These are phyloP conservation scores for Lithophane leautieri DNA, from an alignment of 2,888 invertebrate species.

Conservation along the genomic window DNA sequence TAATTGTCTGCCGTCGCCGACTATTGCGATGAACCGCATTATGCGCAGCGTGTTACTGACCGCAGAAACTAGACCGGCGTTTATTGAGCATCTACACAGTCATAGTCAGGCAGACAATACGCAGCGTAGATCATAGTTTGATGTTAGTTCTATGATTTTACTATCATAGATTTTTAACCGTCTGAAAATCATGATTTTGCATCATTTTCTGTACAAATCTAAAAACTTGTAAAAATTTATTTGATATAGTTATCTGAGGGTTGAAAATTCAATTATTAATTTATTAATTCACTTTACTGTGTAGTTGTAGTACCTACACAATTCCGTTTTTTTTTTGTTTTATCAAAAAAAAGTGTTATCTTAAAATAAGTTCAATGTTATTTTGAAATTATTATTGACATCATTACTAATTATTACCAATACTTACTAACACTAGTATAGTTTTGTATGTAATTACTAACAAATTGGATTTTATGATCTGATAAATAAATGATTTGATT, in stretches of 20 bases:
- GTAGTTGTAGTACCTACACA: too few species aligned
- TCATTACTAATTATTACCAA: too few species aligned
- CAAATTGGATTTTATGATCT: too few species aligned
- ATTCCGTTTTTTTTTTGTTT: neutral
- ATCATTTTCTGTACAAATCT: neutral
- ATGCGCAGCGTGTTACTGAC: neutral
- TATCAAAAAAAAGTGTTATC: too few species aligned
- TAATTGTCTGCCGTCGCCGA: slow-evolving; percentile 11
- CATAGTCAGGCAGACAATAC: neutral
- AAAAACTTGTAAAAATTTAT: neutral
- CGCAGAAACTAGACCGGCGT: neutral
- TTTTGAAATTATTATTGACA: too few species aligned
- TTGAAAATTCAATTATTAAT: neutral
- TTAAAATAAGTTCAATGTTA: too few species aligned
- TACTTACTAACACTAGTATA: too few species aligned
- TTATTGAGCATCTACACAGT: neutral
- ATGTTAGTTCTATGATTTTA: neutral
- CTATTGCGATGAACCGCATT: neutral
- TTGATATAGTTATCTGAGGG: neutral
- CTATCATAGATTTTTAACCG: neutral
- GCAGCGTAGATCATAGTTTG: neutral
- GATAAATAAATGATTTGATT: too few species aligned
- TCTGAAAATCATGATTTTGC: neutral
- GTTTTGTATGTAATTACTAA: too few species aligned
- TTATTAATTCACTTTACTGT: neutral